Percentiles rank a stretch among this genome's conserved stretches.
Evolutionary conservation across 1,140 invertebrate species (phyloP).

Genomic region (Piezodorus guildinii): DNA sequence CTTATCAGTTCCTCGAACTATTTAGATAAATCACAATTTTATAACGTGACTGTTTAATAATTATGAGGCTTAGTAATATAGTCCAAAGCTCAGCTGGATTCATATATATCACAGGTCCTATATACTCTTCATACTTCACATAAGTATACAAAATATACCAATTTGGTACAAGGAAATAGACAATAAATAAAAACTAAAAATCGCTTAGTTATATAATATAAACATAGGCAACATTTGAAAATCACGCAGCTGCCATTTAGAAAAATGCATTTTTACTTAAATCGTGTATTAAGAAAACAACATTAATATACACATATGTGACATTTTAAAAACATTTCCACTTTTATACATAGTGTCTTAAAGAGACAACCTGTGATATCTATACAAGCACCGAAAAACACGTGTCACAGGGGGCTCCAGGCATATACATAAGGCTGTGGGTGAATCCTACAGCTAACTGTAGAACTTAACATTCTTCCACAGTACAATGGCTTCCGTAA

Average conservation of each 20-base stretch:
- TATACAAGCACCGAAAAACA: slow-evolving; percentile 18
- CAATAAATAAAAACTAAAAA: slow-evolving; percentile 23
- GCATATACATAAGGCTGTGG: slow-evolving; percentile 4
- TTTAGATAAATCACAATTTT: not conserved
- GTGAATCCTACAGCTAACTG: not conserved
- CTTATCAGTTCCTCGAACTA: slow-evolving; percentile 15
- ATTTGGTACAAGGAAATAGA: slow-evolving; percentile 23
- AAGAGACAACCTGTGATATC: slow-evolving; percentile 20
- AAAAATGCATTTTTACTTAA: slow-evolving; percentile 17
- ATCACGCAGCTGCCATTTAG: slow-evolving; percentile 13
- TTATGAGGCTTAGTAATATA: slow-evolving; percentile 13
- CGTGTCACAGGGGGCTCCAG: slow-evolving; percentile 6
- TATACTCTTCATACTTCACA: slow-evolving; percentile 19
- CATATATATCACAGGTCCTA: slow-evolving; percentile 23
- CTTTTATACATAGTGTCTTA: slow-evolving; percentile 14
- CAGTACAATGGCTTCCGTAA: not conserved
- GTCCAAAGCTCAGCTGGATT: slow-evolving; percentile 22
- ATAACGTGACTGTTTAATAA: slow-evolving; percentile 16
- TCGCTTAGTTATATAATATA: slow-evolving; percentile 17
- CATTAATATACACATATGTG: slow-evolving; percentile 22
- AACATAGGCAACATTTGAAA: slow-evolving; percentile 18
- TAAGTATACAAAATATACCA: slow-evolving; percentile 26
- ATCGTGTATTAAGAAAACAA: slow-evolving; percentile 17
- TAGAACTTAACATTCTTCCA: not conserved
- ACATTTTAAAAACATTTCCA: slow-evolving; percentile 15